Base-by-base conservation (phyloP, 2,888 invertebrate genomes). In the Endotricha flammealis region DNA sequence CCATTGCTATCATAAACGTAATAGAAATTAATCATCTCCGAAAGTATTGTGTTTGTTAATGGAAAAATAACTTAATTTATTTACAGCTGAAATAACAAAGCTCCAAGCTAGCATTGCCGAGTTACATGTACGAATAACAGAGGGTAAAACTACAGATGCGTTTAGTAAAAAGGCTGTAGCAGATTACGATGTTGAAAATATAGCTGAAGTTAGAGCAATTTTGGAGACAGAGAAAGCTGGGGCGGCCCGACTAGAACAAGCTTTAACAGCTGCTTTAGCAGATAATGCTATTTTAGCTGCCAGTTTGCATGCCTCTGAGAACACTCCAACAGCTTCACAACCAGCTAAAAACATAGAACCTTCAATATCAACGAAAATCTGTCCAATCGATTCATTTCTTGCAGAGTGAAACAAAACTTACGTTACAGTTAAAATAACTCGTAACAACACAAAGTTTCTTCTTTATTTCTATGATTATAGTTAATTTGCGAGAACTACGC, bases 351-450 rank as follows among this genome's bases (percentile, higher is more conserved):
- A 50, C 3, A 50, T 54, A 20, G 47, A 53, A 2, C 43, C 55
- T 10, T 38, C 52, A 17, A 41, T 41, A 14, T 23, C 48, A 2
- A 59, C 59, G 3, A 70, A 70, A 30, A 68, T 74, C 36, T 70
- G 66, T 34, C 71, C 78, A 0, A 75, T 86, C 32, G 80, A 83
- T 46, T 71, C 68, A 4, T 85, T 85, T 42, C 63, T 86, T 39
- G 81, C 82, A 32, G 81, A 85, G 32, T 80, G 66, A 62, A n/a
- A n/a, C n/a, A n/a, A n/a, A n/a, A n/a, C n/a, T n/a, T n/a, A n/a
- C n/a, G n/a, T n/a, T n/a, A n/a, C n/a, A n/a, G n/a, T n/a, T n/a
- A n/a, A n/a, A n/a, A n/a, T n/a, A n/a, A n/a, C n/a, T n/a, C n/a
- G n/a, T n/a, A n/a, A n/a, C n/a, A n/a, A n/a, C n/a, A n/a, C n/a